Evolutionary conservation across 2,797 vertebrate species (phyloP).

Genomic region (Sebastes baramenuke): DNA sequence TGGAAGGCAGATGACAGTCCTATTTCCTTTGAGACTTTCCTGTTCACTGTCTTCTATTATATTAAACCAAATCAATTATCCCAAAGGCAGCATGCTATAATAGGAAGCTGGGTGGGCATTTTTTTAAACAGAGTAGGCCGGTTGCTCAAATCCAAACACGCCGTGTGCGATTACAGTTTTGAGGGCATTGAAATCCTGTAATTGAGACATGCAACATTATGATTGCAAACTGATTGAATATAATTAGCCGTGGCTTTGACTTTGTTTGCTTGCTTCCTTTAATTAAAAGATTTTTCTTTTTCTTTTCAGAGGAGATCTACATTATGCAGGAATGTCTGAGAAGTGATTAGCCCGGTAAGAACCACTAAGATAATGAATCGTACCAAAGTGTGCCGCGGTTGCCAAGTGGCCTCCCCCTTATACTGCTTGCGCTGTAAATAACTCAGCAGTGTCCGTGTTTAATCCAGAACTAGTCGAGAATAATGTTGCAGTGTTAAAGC

Average conservation of each 20-base stretch:
- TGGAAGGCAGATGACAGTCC: conserved; percentile 59
- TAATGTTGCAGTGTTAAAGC: neutral
- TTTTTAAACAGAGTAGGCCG: conserved; percentile 49
- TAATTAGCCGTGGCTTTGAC: conserved; percentile 71
- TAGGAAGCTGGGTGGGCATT: conserved; percentile 61
- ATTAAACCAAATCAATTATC: conserved; percentile 75
- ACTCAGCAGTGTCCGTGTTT: neutral
- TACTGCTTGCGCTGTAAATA: neutral
- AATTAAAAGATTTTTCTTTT: conserved; percentile 68
- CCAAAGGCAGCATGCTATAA: conserved; percentile 54
- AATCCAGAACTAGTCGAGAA: neutral
- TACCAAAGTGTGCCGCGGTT: conserved; percentile 42
- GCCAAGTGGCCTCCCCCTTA: conserved; percentile 12
- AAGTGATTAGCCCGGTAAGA: conserved; percentile 63
- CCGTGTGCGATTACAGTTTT: conserved; percentile 48
- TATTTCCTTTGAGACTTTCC: conserved; percentile 69
- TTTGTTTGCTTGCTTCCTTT: conserved; percentile 73
- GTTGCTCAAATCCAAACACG: conserved; percentile 44
- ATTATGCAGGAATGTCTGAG: conserved; percentile 59
- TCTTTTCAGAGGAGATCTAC: conserved; percentile 49
- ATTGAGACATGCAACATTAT: conserved; percentile 74
- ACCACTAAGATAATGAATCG: conserved; percentile 61
- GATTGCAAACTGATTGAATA: conserved; percentile 75
- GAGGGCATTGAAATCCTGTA: conserved; percentile 69
- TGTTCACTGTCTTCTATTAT: conserved; percentile 65